phyloP scores from a whole-genome alignment of 2,888 invertebrate species.

The Dexiosoma caninum region DNA sequence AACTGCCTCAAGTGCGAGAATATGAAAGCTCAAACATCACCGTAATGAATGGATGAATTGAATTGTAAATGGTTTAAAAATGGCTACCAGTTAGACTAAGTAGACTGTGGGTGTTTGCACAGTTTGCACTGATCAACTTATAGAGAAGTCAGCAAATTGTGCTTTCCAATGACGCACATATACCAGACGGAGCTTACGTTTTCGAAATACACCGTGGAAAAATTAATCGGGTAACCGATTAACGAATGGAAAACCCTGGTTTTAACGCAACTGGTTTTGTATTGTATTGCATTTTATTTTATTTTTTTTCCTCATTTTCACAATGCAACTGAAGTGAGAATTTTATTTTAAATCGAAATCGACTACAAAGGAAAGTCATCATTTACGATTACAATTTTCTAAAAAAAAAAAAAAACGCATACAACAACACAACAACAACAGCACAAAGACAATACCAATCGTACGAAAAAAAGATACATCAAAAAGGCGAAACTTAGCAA shows the following conservation, averaged over 20 bases:
- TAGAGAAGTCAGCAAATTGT: too few relatives aligned
- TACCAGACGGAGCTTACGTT: too few relatives aligned
- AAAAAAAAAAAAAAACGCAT: slow-evolving; percentile 22
- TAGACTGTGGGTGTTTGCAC: too few relatives aligned
- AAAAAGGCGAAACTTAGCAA: slow-evolving; percentile 43
- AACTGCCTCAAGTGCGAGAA: too few relatives aligned
- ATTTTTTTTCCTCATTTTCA: slow-evolving; percentile 25
- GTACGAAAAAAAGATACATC: slow-evolving; percentile 38
- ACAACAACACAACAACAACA: slow-evolving; percentile 2
- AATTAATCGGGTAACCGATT: too few relatives aligned
- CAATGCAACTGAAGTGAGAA: slow-evolving; percentile 57
- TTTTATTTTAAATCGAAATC: slow-evolving; percentile 56
- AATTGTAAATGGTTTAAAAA: too few relatives aligned
- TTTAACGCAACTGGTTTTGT: slow-evolving; percentile 54
- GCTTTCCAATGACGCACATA: too few relatives aligned
- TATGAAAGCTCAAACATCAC: too few relatives aligned
- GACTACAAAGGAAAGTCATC: slow-evolving; percentile 60
- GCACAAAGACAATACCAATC: slow-evolving; percentile 9
- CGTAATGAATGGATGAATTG: too few relatives aligned
- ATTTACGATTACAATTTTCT: slow-evolving; percentile 53
- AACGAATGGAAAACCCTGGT: slow-evolving; percentile 20
- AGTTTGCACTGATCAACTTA: too few relatives aligned
- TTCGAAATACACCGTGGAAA: too few relatives aligned
- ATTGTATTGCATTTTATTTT: slow-evolving; percentile 21
- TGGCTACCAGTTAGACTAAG: too few relatives aligned